Percentiles rank a stretch among this genome's conserved stretches.
Conservation (phyloP, 2,888 invertebrate species). For the Drosophila mimica region DNA sequence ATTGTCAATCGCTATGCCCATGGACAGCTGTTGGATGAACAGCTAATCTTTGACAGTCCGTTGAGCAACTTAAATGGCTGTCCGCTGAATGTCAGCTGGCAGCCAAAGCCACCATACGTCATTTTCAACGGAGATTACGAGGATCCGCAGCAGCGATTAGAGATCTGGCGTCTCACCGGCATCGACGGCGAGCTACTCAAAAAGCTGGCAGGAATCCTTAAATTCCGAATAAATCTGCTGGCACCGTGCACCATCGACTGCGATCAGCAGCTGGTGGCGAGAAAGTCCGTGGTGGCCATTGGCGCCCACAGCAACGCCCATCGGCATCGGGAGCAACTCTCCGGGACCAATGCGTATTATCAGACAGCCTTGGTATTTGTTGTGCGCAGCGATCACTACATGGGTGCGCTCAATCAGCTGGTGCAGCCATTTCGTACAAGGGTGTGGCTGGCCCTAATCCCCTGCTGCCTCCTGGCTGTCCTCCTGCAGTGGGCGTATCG, state of each 20-base stretch:
- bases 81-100: conserved; percentile 67
- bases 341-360: conserved; percentile 69
- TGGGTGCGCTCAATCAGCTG: conserved; percentile 69
- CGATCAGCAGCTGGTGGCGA: conserved; percentile 59
- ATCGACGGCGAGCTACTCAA: conserved; percentile 79
- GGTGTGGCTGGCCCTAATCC: conserved; percentile 66
- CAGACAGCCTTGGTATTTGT: conserved; percentile 72
- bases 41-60: conserved; percentile 56
- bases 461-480: conserved; percentile 31
- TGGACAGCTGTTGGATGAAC: conserved; percentile 33
- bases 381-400: conserved; percentile 57
- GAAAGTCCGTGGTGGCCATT: conserved; percentile 64
- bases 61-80: conserved; percentile 66
- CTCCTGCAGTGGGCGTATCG: conserved; percentile 40
- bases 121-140: conserved; percentile 65
- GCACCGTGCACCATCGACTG: conserved; percentile 55
- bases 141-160: conserved; percentile 42
- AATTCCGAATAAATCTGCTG: conserved; percentile 70
- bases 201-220: conserved; percentile 58
- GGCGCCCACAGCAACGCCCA: conserved; percentile 75
- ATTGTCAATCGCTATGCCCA: conserved; percentile 59
- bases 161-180: conserved; percentile 66
- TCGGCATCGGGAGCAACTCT: conserved; percentile 49
- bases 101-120: conserved; percentile 62
- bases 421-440: conserved; percentile 59